Evolutionary conservation across 2,888 invertebrate species (phyloP), one percentile per base, ranked within the genome.

Genomic region (Drosophila atripex): DNA sequence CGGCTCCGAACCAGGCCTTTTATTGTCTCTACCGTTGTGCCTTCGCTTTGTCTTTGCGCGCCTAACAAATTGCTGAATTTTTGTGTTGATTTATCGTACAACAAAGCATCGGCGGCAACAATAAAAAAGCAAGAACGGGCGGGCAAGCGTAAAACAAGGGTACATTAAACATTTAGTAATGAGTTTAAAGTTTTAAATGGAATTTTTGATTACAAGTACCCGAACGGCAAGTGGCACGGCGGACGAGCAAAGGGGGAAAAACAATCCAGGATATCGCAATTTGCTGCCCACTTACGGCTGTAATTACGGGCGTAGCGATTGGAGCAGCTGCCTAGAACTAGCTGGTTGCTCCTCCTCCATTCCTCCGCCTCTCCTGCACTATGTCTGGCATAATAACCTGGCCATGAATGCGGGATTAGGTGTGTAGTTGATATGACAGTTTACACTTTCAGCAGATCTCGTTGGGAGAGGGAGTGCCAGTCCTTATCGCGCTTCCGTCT

Each of bases 131-230:
- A 75, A 39, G 16, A 32, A 28, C 45, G 70, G 41, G 21, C 25
- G 58, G 21, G 50, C 35, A 30, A 51, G 43, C 61, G 32, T 55
- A 47, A 66, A 82, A 77, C 60, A 80, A 76, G 80, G 72, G 66
- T 69, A 70, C 84, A 82, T 86, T 86, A 82, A 86, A 86, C 84
- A 86, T 83, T 83, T 76, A 76, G 86, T 84, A 83, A 83, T 86
- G 82, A 86, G 86, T 86, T 84, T 86, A 84, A 84, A 84, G 86
- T 83, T 86, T 83, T 73, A 86, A 83, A 83, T 83, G 78, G 82
- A 86, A 83, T 83, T 78, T 86, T 83, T 86, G 84, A 83, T 86
- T 80, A 73, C 58, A 66, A 57, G 63, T 54, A 14, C 23, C 16
- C 12, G n/a, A 53, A 16, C 8, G 39, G 39, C 53, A 69, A 18